Base-by-base conservation (phyloP, 2,797 vertebrate species). In the Melanotaenia boesemani region DNA sequence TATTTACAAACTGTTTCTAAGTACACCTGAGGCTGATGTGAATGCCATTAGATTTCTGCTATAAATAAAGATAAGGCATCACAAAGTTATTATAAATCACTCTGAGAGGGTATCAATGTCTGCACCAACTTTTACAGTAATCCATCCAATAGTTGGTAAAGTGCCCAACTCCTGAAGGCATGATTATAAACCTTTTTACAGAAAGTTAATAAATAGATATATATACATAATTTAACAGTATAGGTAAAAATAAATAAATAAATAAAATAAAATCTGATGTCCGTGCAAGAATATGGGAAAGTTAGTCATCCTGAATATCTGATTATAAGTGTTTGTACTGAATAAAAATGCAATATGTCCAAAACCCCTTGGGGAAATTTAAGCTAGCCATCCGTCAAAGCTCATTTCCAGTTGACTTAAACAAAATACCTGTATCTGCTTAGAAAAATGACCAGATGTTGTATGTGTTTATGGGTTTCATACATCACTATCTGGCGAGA, bases 41-140 rank as follows among this genome's bases (percentile, higher is more conserved):
- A 41, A 62, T 16, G 24, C 34, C 7, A 39, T 39, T 52, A 52
- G 46, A 36, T 26, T 28, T 4, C 30, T 13, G 16, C 12, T 28
- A 70, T 70, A 70, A 70, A 62, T 70, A 62, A 61, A 62, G 28
- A 62, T 70, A 24, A 55, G 48, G 11, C 34, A 15, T n/a, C n/a
- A 13, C 22, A 24, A 70, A 60, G 18, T 22, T 50, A 20, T 36
- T 28, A 39, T 46, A 62, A 62, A 34, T 59, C 56, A 74, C 26
- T 39, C 34, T 54, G 24, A 57, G 55, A 32, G 46, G 34, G 12
- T 34, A 63, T 28, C n/a, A 20, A 57, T 20, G 39, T 67, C 44
- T 60, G 20, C 12, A 41, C 34, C 34, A 55, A 22, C 37, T 67
- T 41, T 60, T 9, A 28, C 13, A 11, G n/a, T 28, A 65, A 37